These are phyloP conservation scores for Pogonognathellus flavescens DNA, from an alignment of 1,140 invertebrate genomes.

Conservation along the genomic window DNA sequence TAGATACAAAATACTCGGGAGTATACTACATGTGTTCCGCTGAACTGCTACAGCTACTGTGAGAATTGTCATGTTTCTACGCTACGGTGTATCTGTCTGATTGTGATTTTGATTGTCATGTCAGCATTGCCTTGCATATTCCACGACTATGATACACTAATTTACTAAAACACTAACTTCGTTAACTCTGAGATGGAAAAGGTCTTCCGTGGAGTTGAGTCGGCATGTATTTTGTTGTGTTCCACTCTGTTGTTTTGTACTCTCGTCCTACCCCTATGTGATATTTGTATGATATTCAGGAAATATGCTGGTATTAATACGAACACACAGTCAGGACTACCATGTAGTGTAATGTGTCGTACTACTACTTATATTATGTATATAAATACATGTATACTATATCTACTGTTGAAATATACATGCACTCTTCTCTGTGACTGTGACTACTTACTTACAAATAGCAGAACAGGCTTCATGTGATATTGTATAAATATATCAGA, in stretches of 20 bases:
- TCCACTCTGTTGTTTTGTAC: conserved; percentile 7
- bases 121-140: conserved; percentile 48
- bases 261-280: neutral
- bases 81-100: conserved; percentile 42
- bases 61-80: conserved; percentile 40
- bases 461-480: too few species aligned
- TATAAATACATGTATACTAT: too few species aligned
- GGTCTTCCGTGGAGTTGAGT: conserved; percentile 31
- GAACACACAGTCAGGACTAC: too few species aligned
- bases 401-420: neutral
- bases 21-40: neutral
- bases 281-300: conserved; percentile 6
- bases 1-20: too few species aligned
- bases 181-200: conserved; percentile 44
- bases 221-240: neutral
- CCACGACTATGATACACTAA: conserved; percentile 41
- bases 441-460: too few species aligned
- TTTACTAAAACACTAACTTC: conserved; percentile 49
- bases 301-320: conserved; percentile 45
- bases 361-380: too few species aligned
- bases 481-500: neutral
- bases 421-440: neutral
- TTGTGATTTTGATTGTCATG: conserved; percentile 50
- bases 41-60: neutral
- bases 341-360: too few species aligned